Conservation (phyloP, 2,797 vertebrate genomes). For the Alcedo atthis region DNA sequence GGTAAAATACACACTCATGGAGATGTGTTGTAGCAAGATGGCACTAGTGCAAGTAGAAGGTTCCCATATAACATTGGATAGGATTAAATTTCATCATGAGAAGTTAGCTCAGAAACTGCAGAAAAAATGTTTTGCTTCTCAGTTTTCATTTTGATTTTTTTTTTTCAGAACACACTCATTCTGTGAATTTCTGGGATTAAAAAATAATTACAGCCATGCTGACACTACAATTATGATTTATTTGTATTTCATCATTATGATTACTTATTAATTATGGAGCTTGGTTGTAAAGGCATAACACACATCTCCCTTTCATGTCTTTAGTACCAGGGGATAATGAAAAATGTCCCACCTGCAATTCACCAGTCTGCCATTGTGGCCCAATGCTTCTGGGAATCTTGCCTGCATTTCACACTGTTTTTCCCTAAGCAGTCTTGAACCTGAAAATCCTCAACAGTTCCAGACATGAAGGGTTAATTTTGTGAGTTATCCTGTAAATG, state of each 20-base stretch:
- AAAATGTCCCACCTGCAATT: background rate
- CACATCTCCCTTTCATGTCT: background rate
- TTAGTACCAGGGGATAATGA: background rate
- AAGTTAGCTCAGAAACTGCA: background rate
- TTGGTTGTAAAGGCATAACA: background rate
- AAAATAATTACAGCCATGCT: background rate
- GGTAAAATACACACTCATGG: background rate
- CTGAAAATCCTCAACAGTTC: background rate
- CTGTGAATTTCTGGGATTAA: background rate
- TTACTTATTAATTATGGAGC: background rate
- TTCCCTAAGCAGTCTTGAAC: background rate
- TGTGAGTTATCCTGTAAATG: background rate
- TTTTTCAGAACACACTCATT: background rate
- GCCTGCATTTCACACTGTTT: background rate
- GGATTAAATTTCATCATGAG: background rate
- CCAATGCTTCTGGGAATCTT: background rate
- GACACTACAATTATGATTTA: background rate
- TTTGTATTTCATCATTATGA: background rate
- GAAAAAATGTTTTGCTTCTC: background rate
- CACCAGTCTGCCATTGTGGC: background rate
- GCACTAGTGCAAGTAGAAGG: background rate
- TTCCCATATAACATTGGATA: background rate
- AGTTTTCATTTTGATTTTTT: background rate
- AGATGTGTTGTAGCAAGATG: background rate
- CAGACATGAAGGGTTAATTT: background rate